phyloP scores from a whole-genome alignment of 2,797 vertebrate genomes.

The Notolepis coatsorum region DNA sequence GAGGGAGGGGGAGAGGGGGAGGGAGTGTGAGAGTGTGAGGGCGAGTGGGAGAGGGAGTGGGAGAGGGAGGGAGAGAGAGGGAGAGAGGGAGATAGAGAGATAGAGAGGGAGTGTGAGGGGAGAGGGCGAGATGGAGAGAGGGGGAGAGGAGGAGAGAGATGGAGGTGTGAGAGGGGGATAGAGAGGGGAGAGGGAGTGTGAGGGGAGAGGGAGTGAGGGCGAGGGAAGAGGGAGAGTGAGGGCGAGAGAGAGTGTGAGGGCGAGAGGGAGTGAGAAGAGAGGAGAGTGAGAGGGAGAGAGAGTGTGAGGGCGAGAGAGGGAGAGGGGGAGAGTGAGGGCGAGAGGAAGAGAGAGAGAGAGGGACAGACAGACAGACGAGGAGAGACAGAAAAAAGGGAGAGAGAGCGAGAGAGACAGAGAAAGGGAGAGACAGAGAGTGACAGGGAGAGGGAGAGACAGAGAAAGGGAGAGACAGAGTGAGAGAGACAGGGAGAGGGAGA shows the following conservation, averaged over 20 bases:
- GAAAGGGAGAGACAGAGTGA: neutral
- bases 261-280: too few species aligned
- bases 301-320: too few species aligned
- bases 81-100: too few species aligned
- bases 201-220: conserved; percentile 22
- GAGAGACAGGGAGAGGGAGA: neutral
- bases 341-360: neutral
- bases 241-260: neutral
- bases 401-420: neutral
- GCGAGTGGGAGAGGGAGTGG: neutral
- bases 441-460: neutral
- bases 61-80: neutral
- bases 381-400: too few species aligned
- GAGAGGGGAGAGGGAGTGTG: too few species aligned
- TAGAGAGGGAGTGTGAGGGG: too few species aligned
- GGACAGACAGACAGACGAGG: neutral
- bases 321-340: neutral
- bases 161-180: too few species aligned
- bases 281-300: too few species aligned
- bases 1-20: too few species aligned
- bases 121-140: too few species aligned
- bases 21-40: too few species aligned
- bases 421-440: neutral
- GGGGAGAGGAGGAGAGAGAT: too few species aligned
- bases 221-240: neutral